Base-by-base conservation (phyloP, 2,888 invertebrate species). In the Drosophila limbata region DNA sequence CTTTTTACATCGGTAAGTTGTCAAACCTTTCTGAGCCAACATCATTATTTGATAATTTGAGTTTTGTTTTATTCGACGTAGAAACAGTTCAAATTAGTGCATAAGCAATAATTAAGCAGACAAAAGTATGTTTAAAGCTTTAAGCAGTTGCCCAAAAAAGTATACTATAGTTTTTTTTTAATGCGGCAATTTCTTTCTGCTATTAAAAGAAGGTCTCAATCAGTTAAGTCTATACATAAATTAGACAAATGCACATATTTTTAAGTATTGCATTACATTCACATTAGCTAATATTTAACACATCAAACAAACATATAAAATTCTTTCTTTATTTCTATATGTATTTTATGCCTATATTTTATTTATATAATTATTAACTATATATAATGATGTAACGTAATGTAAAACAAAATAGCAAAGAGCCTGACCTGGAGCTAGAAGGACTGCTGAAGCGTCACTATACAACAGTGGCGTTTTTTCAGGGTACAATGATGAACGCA, bases 401-500 rank as follows among this genome's bases (percentile, higher is more conserved):
- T 77, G 50, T 69, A 69, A 72, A 78, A 71, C 80, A 80, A 90
- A 94, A 85, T 91, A 99, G 99, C 95, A 98, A 98, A 95, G 98
- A 99, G 94, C 99, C 99, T 92, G 99, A 99, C 95, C 96, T 99
- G 95, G 99, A 99, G 94, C 95, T 99, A 95, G 99, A 99, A 94
- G 99, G 99, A 94, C 96, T 99, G 93, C 97, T 99, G 94, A 99
- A 99, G 95, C 96, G 99, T 93, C 99, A 99, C 96, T 99, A 99
- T 96, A 99, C 99, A 93, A 99, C 99, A 93, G 99, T 99, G 95
- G 98, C 98, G 96, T 99, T 99, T 96, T 99, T 99, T 97, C 99
- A 99, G 96, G 99, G 99, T 94, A 98, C 99, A 93, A 99, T 99
- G 95, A 99, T 99, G 99, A 99, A 99, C 95, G 98, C 99, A 92